Percentiles rank a stretch among this genome's conserved stretches.
phyloP scores from a whole-genome alignment of 2,113 vertebrate genomes.

The Rhinolophus ferrumequinum region DNA sequence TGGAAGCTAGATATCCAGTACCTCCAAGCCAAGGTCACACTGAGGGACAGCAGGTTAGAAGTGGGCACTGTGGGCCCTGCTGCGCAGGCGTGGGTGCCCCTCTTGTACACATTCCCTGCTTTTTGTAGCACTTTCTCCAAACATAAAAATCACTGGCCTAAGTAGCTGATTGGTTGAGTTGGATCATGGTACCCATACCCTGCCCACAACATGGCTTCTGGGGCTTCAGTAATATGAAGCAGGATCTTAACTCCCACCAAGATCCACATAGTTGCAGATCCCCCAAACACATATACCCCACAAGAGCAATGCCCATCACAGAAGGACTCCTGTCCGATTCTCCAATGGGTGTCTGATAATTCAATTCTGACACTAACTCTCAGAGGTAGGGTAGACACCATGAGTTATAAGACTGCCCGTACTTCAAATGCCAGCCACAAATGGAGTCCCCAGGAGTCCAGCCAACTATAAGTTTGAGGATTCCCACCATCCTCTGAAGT shows the following conservation, averaged over 20 bases:
- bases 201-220: not conserved
- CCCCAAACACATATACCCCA: not conserved
- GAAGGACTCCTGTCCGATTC: not conserved
- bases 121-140: not conserved
- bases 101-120: not conserved
- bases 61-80: not conserved
- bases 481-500: not conserved
- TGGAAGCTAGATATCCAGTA: not conserved
- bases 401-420: not conserved
- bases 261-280: not conserved
- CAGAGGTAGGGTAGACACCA: not conserved
- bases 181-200: not conserved
- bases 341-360: not conserved
- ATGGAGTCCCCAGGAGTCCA: not conserved
- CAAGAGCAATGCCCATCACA: not conserved
- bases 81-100: not conserved
- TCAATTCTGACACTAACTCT: not conserved
- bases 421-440: not conserved
- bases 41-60: not conserved
- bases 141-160: not conserved
- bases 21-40: not conserved
- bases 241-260: conserved; percentile 12
- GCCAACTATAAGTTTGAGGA: not conserved
- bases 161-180: not conserved
- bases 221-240: not conserved